Percentiles rank a stretch among this genome's conserved stretches.
These are phyloP conservation scores for Gymnarchus niloticus DNA, from an alignment of 2,113 vertebrate genomes.

Conservation along the genomic window DNA sequence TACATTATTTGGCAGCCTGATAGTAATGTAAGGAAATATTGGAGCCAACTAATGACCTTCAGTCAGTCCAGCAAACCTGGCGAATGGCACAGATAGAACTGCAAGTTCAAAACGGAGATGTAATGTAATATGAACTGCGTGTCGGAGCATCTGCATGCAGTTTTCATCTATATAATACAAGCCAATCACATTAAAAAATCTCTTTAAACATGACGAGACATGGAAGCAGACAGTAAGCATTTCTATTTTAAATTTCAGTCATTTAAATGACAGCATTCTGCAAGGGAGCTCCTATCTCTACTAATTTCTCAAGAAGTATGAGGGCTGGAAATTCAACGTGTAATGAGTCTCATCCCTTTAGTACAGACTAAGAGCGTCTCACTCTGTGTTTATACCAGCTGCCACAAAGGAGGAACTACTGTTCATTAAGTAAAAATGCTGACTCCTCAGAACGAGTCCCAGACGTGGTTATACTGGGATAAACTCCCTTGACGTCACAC, in stretches of 20 bases:
- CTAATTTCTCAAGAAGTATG: not conserved
- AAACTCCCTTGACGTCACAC: not conserved
- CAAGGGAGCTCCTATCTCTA: too few species aligned
- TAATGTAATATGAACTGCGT: not conserved
- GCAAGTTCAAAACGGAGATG: not conserved
- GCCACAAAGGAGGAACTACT: not conserved
- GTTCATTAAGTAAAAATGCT: not conserved
- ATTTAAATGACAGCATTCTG: not conserved
- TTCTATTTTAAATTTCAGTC: not conserved
- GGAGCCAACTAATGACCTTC: too few species aligned
- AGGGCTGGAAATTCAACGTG: not conserved
- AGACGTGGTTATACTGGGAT: not conserved
- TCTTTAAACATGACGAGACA: not conserved
- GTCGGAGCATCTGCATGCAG: not conserved
- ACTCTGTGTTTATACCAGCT: not conserved
- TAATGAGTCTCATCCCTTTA: not conserved
- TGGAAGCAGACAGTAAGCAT: too few species aligned
- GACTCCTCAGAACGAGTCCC: not conserved
- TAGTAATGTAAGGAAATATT: not conserved
- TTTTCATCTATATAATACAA: not conserved
- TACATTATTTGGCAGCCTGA: not conserved
- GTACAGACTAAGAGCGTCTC: not conserved
- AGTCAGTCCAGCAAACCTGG: not conserved
- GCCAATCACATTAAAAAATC: not conserved
- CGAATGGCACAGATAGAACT: not conserved